Evolutionary conservation across 2,797 vertebrate species (phyloP).

Genomic region (Ptychadena robeensis): DNA sequence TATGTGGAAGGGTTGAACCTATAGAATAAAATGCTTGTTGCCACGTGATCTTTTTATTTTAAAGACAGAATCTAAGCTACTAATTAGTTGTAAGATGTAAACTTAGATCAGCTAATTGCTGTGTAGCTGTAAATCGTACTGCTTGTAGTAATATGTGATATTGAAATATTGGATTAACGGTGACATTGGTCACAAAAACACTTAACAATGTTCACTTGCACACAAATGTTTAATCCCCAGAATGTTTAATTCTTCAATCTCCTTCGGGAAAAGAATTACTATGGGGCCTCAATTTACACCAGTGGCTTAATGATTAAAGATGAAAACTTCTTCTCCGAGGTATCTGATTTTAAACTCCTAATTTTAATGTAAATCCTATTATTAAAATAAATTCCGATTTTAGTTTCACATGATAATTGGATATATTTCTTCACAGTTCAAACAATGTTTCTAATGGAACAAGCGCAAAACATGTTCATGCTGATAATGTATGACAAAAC

Average conservation of each 20-base stretch:
- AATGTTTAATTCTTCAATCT: constrained; percentile 79
- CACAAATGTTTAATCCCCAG: constrained; percentile 81
- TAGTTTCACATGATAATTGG: constrained; percentile 80
- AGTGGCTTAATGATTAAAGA: constrained; percentile 86
- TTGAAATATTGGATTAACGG: constrained; percentile 75
- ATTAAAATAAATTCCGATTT: constrained; percentile 81
- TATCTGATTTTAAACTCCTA: constrained; percentile 81
- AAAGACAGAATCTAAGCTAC: background rate
- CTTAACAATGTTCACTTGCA: constrained; percentile 79
- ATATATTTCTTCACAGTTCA: constrained; percentile 74
- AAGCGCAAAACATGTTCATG: constrained; percentile 43
- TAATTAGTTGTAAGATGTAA: background rate
- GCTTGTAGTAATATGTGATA: constrained; percentile 65
- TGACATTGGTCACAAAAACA: constrained; percentile 73
- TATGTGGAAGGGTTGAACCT: too few species aligned
- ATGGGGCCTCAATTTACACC: constrained; percentile 81
- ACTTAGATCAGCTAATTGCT: background rate
- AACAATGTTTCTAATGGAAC: constrained; percentile 67
- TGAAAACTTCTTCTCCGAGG: constrained; percentile 81
- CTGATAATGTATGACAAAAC: background rate
- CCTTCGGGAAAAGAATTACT: constrained; percentile 81
- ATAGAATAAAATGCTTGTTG: too few species aligned
- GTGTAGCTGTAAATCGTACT: background rate
- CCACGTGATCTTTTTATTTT: too few species aligned
- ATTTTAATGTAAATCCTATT: constrained; percentile 82